Evolutionary conservation across 2,113 vertebrate genomes (phyloP).

Genomic region (Tragelaphus imberbis): DNA sequence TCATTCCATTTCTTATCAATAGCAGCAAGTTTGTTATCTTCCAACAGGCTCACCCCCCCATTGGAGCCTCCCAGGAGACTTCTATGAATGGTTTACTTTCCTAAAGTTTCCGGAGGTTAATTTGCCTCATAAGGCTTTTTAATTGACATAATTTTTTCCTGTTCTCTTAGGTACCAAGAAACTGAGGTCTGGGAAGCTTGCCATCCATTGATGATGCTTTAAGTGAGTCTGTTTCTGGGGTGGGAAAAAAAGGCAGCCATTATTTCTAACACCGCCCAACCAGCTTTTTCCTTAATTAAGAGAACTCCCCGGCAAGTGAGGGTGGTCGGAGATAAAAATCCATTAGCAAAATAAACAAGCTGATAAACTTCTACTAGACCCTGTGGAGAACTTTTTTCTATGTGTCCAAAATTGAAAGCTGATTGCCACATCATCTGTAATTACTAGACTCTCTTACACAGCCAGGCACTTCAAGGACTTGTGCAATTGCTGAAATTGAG

Average conservation of each 20-base stretch:
- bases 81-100: too few relatives aligned
- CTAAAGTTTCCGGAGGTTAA: neutral
- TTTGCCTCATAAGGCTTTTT: neutral
- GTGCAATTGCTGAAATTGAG: neutral
- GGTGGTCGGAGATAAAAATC: neutral
- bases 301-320: neutral
- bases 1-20: neutral
- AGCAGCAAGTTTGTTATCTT: neutral
- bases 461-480: neutral
- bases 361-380: neutral
- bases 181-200: neutral
- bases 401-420: neutral
- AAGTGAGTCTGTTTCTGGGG: neutral
- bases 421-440: neutral
- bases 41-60: rapidly evolving
- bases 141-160: neutral
- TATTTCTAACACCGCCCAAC: rapidly evolving
- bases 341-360: neutral
- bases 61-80: rapidly evolving
- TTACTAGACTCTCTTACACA: neutral
- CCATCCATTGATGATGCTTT: neutral
- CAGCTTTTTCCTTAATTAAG: neutral
- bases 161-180: neutral
- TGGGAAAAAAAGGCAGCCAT: neutral
- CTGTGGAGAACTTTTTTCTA: neutral